These are phyloP conservation scores for Cheilosia soror DNA, from an alignment of 2,888 invertebrate species.

Conservation along the genomic window DNA sequence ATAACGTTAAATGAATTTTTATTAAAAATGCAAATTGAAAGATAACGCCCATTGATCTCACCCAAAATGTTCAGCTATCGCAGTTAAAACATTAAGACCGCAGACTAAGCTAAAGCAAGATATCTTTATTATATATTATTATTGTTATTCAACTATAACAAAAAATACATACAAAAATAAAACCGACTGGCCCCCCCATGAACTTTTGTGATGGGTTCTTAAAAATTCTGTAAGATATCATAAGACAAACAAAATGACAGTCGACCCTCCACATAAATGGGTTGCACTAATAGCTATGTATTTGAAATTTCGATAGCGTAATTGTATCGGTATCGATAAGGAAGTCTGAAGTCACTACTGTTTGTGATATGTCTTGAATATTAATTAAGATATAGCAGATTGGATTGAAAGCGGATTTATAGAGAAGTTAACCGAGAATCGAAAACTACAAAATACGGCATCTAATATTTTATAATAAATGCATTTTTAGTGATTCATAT, in stretches of 20 bases:
- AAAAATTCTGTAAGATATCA: no score
- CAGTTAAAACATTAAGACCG: conserved; percentile 5
- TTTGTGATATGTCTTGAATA: no score
- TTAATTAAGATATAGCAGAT: no score
- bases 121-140: no score
- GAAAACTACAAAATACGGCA: no score
- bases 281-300: conserved; percentile 13
- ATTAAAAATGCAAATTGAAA: conserved; percentile 1
- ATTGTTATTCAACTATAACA: not conserved
- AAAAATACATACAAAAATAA: conserved; percentile 40
- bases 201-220: not conserved
- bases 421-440: no score
- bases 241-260: not conserved
- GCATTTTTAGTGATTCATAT: no score
- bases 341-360: not conserved
- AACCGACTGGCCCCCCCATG: not conserved
- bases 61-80: not conserved
- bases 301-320: not conserved
- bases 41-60: conserved; percentile 21
- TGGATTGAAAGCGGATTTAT: no score
- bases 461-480: no score
- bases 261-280: conserved; percentile 10
- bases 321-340: not conserved
- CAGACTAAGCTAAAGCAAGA: conserved; percentile 22
- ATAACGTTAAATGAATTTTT: not conserved